Percentiles rank a stretch among this genome's conserved stretches.
Evolutionary conservation across 64 coral and sea anemone genomes (phyloP).

Genomic region (Orbicella faveolata): DNA sequence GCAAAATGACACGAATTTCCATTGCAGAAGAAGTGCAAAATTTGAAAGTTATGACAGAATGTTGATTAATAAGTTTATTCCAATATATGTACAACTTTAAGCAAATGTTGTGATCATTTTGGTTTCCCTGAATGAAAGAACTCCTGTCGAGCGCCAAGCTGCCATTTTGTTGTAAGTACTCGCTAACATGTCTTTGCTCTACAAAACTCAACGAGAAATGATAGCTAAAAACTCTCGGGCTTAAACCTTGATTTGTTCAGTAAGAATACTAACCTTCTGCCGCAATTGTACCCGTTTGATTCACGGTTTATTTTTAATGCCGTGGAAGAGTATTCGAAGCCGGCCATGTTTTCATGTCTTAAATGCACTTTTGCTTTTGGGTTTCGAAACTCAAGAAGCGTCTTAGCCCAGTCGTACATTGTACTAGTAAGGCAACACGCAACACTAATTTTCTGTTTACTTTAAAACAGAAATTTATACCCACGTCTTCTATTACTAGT

Average conservation of each 20-base stretch:
- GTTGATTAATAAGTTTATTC: constrained; percentile 18
- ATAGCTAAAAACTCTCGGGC: background rate
- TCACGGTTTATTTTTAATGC: no score
- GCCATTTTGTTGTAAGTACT: background rate
- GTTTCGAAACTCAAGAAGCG: no score
- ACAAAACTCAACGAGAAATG: background rate
- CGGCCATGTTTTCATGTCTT: background rate
- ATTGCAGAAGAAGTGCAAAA: constrained; percentile 41
- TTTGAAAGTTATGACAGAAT: constrained; percentile 25
- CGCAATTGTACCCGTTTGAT: no score
- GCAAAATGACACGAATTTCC: constrained; percentile 26
- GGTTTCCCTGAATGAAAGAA: background rate
- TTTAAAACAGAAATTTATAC: no score
- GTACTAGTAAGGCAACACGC: no score
- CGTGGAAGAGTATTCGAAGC: background rate
- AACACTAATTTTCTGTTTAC: no score
- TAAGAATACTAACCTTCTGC: background rate
- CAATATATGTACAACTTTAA: constrained; percentile 18
- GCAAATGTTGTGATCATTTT: background rate
- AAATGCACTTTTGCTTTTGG: background rate
- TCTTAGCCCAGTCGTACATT: background rate
- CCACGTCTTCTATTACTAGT: no score
- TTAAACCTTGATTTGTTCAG: background rate
- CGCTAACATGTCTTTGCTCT: background rate
- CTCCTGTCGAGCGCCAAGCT: background rate